Conservation (phyloP, 2,113 vertebrate genomes). For the Illadopsis cleaveri region DNA sequence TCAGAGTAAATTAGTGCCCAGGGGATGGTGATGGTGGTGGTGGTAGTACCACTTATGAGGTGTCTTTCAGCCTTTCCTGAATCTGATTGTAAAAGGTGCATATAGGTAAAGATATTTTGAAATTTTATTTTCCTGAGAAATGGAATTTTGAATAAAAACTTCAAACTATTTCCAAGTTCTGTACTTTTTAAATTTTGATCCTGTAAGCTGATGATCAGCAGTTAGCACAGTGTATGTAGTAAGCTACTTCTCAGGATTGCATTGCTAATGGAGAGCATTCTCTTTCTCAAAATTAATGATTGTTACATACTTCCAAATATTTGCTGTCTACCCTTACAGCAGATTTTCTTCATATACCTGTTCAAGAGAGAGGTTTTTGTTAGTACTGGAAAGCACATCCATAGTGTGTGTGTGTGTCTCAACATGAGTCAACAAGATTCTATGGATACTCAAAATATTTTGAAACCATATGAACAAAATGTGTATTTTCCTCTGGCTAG, state of each 20-base stretch:
- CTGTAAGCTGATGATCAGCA: neutral
- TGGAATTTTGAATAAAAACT: neutral
- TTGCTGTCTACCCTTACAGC: neutral
- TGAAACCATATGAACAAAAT: conserved; percentile 62
- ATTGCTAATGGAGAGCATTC: neutral
- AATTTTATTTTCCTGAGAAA: neutral
- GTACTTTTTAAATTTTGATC: neutral
- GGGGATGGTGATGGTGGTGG: neutral
- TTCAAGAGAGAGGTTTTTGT: neutral
- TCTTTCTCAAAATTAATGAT: neutral
- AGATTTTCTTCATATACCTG: neutral
- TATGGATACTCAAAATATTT: conserved; percentile 71
- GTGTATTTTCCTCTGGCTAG: conserved; percentile 47
- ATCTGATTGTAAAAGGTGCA: neutral
- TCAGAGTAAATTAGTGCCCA: neutral
- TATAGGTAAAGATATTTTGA: neutral
- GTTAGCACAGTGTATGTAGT: neutral
- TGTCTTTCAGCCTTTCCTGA: neutral
- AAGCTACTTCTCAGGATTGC: neutral
- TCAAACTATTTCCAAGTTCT: neutral
- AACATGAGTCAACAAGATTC: conserved; percentile 27
- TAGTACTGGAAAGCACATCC: neutral
- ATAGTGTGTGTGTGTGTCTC: neutral
- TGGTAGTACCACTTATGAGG: neutral
- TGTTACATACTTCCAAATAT: neutral